These are phyloP conservation scores for Mormyrops boulengeri DNA, from an alignment of 2,797 vertebrate genomes.

Conservation along the genomic window DNA sequence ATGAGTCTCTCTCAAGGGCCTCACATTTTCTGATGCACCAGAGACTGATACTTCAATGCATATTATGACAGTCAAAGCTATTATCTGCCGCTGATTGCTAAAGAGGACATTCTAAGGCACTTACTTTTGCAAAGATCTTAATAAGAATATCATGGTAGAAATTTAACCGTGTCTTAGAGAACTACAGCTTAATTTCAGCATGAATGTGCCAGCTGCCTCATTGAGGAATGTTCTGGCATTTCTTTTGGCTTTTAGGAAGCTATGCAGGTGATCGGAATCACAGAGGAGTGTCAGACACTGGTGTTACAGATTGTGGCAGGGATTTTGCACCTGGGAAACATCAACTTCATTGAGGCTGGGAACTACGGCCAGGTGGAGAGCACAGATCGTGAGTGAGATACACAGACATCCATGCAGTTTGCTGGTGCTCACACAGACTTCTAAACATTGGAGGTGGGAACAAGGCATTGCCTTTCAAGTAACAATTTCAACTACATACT, in stretches of 20 bases:
- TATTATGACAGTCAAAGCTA: background rate
- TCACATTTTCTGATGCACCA: background rate
- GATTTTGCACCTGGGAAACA: constrained; percentile 90
- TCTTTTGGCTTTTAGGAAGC: constrained; percentile 68
- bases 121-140: background rate
- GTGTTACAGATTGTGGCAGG: constrained; percentile 85
- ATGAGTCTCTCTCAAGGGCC: background rate
- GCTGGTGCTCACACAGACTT: background rate
- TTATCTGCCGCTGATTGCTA: background rate
- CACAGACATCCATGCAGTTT: background rate
- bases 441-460: background rate
- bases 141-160: background rate
- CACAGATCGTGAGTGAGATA: constrained; percentile 74
- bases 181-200: background rate
- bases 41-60: background rate
- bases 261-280: constrained; percentile 91
- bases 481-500: background rate
- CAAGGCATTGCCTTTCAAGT: background rate
- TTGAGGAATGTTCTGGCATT: background rate
- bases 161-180: background rate
- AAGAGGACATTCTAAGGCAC: background rate
- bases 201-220: background rate
- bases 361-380: constrained; percentile 89
- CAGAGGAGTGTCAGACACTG: constrained; percentile 64
- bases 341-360: constrained; percentile 82